Evolutionary conservation across 1,140 invertebrate species (phyloP).

Genomic region (Zaprionus kolodkinae): DNA sequence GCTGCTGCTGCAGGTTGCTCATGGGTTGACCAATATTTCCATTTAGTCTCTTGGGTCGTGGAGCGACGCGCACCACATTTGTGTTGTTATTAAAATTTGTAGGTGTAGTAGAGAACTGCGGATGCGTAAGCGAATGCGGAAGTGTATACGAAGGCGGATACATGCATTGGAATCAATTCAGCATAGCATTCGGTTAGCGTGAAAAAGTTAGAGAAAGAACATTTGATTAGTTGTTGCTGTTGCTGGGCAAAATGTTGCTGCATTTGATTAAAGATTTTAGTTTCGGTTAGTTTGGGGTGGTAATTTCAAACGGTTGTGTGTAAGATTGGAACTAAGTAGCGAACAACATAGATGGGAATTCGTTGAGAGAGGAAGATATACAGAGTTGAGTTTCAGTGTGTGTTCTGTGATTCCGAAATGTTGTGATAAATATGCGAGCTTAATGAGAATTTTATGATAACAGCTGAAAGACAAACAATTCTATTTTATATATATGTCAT

Average conservation of each 20-base stretch:
- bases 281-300: conserved; percentile 23
- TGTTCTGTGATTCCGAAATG: conserved; percentile 1
- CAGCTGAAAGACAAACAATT: not conserved
- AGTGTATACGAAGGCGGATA: conserved; percentile 3
- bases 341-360: conserved; percentile 48
- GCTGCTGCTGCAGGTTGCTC: conserved; percentile 46
- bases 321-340: conserved; percentile 30
- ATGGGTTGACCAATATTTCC: conserved; percentile 70
- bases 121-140: conserved; percentile 27
- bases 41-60: conserved; percentile 79
- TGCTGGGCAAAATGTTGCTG: conserved; percentile 7
- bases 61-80: conserved; percentile 79
- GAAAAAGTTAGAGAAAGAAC: conserved; percentile 17
- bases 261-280: not conserved
- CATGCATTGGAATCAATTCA: conserved; percentile 14
- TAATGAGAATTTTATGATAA: not conserved
- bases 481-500: not conserved
- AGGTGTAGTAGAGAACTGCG: conserved; percentile 79
- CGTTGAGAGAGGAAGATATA: not conserved
- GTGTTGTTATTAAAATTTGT: conserved; percentile 84
- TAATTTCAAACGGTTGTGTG: conserved; percentile 17
- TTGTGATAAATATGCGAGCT: conserved; percentile 21
- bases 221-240: conserved; percentile 41
- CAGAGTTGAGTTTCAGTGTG: not conserved
- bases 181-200: no score